Conservation (phyloP, 2,888 invertebrate genomes). For the Hemaris fuciformis region DNA sequence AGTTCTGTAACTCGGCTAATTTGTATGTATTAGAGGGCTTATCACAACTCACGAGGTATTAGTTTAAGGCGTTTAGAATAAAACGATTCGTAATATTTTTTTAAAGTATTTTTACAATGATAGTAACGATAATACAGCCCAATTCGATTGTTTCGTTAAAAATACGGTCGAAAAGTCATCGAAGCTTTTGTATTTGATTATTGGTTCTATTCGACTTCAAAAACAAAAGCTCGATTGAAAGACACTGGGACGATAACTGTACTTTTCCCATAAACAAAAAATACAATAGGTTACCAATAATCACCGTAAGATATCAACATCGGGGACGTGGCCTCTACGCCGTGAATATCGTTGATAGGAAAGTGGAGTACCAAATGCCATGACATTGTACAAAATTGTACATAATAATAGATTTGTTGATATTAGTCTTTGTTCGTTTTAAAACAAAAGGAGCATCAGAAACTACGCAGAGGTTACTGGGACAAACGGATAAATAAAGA, state of each 20-base stretch:
- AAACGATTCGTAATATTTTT: background rate
- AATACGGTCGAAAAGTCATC: constrained; percentile 22
- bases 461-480: constrained; percentile 56
- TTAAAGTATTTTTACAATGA: background rate
- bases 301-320: constrained; percentile 42
- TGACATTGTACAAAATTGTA: constrained; percentile 35
- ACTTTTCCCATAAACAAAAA: constrained; percentile 47
- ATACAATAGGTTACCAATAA: constrained; percentile 45
- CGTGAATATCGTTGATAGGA: constrained; percentile 34
- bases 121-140: constrained; percentile 20
- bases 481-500: constrained; percentile 40
- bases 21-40: constrained; percentile 6
- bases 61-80: background rate
- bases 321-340: constrained; percentile 38
- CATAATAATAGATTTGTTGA: constrained; percentile 33
- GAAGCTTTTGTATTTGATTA: constrained; percentile 24
- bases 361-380: constrained; percentile 29
- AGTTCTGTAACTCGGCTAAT: background rate
- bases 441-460: constrained; percentile 47
- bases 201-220: constrained; percentile 20
- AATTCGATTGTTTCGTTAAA: constrained; percentile 24
- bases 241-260: constrained; percentile 44
- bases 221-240: constrained; percentile 33
- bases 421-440: constrained; percentile 38
- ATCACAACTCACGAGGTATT: background rate